These are phyloP conservation scores for Drosophila austrosaltans DNA, from an alignment of 2,888 invertebrate species.

Conservation along the genomic window DNA sequence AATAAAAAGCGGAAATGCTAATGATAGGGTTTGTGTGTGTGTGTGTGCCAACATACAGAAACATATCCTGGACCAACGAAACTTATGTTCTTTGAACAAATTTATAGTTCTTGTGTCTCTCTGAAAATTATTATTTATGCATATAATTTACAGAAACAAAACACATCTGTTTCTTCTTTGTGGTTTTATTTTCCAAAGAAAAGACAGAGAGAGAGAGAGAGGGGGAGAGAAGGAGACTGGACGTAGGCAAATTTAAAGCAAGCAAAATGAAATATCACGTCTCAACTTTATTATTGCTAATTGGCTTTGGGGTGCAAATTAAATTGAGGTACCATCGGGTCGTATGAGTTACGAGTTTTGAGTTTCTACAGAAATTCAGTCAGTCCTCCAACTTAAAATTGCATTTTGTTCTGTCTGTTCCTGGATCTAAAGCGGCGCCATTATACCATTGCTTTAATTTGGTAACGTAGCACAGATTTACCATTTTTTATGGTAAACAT, in stretches of 20 bases:
- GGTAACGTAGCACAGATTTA: constrained; percentile 74
- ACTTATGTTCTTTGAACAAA: constrained; percentile 59
- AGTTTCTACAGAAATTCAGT: constrained; percentile 61
- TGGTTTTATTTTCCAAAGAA: constrained; percentile 60
- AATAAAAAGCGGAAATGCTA: constrained; percentile 84
- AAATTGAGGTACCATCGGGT: constrained; percentile 60
- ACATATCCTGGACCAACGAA: constrained; percentile 52
- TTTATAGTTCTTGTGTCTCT: constrained; percentile 61
- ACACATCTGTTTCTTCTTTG: constrained; percentile 66
- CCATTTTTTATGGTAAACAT: constrained; percentile 78
- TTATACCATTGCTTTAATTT: constrained; percentile 44
- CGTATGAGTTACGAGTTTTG: constrained; percentile 75
- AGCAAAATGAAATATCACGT: constrained; percentile 80
- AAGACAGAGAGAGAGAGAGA: constrained; percentile 17
- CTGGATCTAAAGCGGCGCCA: constrained; percentile 21
- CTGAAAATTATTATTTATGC: constrained; percentile 81
- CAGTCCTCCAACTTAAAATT: constrained; percentile 16
- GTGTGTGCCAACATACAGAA: constrained; percentile 25
- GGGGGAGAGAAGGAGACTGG: constrained; percentile 2
- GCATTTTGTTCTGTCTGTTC: constrained; percentile 16
- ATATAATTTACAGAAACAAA: constrained; percentile 70
- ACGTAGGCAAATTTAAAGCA: constrained; percentile 75
- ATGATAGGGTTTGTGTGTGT: constrained; percentile 80
- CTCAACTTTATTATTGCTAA: constrained; percentile 80
- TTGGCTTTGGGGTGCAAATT: constrained; percentile 62